Evolutionary conservation across 2,888 invertebrate species (phyloP), one percentile per base, ranked within the genome.

Genomic region (Monopis laevigella): DNA sequence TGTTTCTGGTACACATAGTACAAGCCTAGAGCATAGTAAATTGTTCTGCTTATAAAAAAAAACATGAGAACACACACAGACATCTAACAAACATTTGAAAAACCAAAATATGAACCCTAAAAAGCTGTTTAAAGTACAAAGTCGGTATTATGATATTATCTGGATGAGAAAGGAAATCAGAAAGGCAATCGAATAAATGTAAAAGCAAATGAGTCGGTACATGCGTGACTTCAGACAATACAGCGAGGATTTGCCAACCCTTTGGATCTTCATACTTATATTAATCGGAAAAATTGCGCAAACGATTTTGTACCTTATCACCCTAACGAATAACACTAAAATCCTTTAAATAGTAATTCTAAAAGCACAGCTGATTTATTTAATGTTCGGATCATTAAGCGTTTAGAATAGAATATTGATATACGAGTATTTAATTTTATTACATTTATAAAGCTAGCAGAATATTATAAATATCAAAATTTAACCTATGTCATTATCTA

Each of bases 171-270:
- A 36, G 21, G 36, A 21, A 36, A 36, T 13, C 13, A 11, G 12
- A 36, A 36, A 39, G 27, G 5, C 16, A 27, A 26, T 39, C 39
- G 14, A 16, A 27, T 39, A 38, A 24, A 18, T 18, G 17, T 18
- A 2, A 16, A 34, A 34, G 34, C 24, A 38, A 26, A 26, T 39
- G 17, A 36, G 21, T 11, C 24, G 24, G 10, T 10, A 21, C 67
- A 66, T 72, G 74, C 78, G 78, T 80, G 78, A 77, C 77, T 67
- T 55, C 66, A 59, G 64, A 78, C 77, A 77, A 77, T 75, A 71
- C 65, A 59, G 64, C 50, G 65, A 62, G 74, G 78, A 78, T 80
- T 78, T 78, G 78, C 77, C 66, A 78, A 80, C 78, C 78, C 78
- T 77, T 80, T 78, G 64, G 71, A 27, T 27, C 36, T 21, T 34